These are phyloP conservation scores for Mallotus villosus DNA, from an alignment of 2,797 vertebrate species.

Conservation along the genomic window DNA sequence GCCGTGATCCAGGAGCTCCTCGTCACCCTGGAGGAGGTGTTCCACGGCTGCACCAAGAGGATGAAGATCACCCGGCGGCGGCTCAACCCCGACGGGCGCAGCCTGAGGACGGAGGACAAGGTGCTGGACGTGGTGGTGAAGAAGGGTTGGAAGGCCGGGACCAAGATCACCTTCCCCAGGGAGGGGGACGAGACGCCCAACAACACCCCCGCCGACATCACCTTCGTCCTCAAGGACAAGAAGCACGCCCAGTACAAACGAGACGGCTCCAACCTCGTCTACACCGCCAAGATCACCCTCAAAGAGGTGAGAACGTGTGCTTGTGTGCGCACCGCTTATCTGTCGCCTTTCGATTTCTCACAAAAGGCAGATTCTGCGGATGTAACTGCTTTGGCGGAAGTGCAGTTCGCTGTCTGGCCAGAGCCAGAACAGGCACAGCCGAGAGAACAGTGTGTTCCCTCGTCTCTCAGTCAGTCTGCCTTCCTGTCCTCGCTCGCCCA, in stretches of 20 bases:
- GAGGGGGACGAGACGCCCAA: slow-evolving; percentile 89
- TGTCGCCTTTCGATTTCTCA: too few relatives aligned
- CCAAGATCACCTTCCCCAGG: slow-evolving; percentile 95
- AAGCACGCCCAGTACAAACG: slow-evolving; percentile 88
- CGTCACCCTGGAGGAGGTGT: slow-evolving; percentile 92
- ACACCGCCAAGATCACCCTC: slow-evolving; percentile 89
- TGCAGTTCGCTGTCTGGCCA: slow-evolving; percentile 12
- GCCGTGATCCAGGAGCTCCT: slow-evolving; percentile 88
- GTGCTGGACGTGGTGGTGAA: slow-evolving; percentile 96
- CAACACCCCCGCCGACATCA: slow-evolving; percentile 88
- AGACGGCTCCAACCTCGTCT: slow-evolving; percentile 90
- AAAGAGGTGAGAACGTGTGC: slow-evolving; percentile 81
- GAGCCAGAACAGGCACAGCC: slow-evolving; percentile 1
- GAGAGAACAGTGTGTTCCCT: slow-evolving; percentile 49
- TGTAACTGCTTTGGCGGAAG: neutral
- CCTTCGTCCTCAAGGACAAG: slow-evolving; percentile 92
- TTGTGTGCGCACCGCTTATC: neutral
- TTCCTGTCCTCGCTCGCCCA: slow-evolving; percentile 9
- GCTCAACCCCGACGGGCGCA: slow-evolving; percentile 84
- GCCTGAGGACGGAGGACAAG: slow-evolving; percentile 86
- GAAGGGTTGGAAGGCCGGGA: slow-evolving; percentile 94
- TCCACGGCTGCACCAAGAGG: slow-evolving; percentile 91
- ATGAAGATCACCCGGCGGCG: slow-evolving; percentile 92
- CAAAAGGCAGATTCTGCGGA: too few relatives aligned
- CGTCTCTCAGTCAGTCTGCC: slow-evolving; percentile 21